Percentiles rank a stretch among this genome's conserved stretches.
These are phyloP conservation scores for Drosophila willistoni DNA, from an alignment of 1,140 invertebrate species.

Conservation along the genomic window DNA sequence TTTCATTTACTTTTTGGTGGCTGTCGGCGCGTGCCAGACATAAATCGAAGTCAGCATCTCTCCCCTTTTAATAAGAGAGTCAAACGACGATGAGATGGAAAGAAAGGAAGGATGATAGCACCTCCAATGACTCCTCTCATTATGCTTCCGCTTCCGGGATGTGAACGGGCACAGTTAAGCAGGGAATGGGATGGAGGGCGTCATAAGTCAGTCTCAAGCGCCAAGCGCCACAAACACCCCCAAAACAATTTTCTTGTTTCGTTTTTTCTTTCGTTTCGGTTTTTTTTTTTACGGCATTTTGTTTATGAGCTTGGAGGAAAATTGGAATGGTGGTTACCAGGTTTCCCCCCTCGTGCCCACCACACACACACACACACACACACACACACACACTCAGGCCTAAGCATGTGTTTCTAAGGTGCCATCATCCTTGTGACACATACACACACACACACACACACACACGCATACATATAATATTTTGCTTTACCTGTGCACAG, in stretches of 20 bases:
- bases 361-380: background rate
- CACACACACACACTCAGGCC: too few species aligned
- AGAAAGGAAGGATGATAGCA: conserved; percentile 2
- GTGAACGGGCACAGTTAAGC: conserved; percentile 20
- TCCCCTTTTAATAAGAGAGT: conserved; percentile 11
- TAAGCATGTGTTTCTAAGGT: conserved; percentile 16
- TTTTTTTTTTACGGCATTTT: conserved; percentile 16
- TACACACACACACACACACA: background rate
- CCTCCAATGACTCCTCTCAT: conserved; percentile 19
- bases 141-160: conserved; percentile 19
- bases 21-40: conserved; percentile 26
- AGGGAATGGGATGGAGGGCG: background rate
- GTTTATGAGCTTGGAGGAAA: conserved; percentile 7
- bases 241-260: conserved; percentile 23
- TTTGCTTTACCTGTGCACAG: background rate
- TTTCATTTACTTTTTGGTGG: conserved; percentile 30
- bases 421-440: conserved; percentile 3
- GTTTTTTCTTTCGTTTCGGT: background rate
- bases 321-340: conserved; percentile 8
- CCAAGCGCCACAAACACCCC: background rate
- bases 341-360: background rate
- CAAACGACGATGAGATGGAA: background rate
- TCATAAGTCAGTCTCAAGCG: conserved; percentile 12
- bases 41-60: conserved; percentile 25
- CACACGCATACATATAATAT: background rate